Conservation (phyloP, 2,113 vertebrate genomes). For the Athene cunicularia region DNA sequence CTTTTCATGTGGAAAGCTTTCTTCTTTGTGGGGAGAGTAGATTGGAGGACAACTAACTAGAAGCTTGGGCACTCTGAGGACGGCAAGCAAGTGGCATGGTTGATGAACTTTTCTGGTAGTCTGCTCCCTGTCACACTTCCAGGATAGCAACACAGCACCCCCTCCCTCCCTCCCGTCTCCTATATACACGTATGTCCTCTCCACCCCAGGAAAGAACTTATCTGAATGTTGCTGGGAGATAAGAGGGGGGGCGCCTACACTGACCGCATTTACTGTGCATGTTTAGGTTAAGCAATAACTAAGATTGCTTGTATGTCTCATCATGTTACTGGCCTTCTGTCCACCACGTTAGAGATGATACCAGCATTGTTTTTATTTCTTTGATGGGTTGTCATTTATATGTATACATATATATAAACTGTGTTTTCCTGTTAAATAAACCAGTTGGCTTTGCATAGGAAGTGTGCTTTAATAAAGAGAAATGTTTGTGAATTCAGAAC, state of each 20-base stretch:
- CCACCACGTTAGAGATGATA: not conserved
- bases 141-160: not conserved
- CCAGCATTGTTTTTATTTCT: not conserved
- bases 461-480: not conserved
- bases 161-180: not conserved
- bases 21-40: not conserved
- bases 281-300: not conserved
- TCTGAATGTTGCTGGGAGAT: not conserved
- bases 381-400: not conserved
- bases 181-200: accelerated
- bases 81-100: not conserved
- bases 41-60: accelerated
- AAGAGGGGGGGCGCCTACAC: not conserved
- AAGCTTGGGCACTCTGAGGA: not conserved
- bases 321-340: not conserved
- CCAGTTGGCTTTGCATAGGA: not conserved
- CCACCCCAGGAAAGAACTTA: not conserved
- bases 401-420: not conserved
- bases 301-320: not conserved
- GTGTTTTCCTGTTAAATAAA: not conserved
- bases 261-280: accelerated
- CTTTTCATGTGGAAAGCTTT: not conserved
- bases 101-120: not conserved
- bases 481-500: not conserved
- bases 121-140: accelerated